These are phyloP conservation scores for Callipepla californica DNA, from an alignment of 2,113 vertebrate genomes.

Conservation along the genomic window DNA sequence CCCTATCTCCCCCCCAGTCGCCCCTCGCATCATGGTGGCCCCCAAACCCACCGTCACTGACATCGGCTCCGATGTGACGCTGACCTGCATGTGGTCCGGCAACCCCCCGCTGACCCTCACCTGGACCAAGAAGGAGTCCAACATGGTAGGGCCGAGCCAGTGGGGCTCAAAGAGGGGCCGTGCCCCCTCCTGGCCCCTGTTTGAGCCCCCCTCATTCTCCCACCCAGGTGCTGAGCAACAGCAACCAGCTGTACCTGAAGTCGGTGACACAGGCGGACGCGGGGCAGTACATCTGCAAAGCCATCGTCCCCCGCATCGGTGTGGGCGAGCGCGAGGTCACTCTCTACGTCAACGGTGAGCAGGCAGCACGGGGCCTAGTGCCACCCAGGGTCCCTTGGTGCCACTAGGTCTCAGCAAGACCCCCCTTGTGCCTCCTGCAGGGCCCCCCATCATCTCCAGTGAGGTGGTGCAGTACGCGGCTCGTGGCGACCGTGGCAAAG, in stretches of 20 bases:
- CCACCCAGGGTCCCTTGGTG: not conserved
- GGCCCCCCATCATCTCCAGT: constrained; percentile 95
- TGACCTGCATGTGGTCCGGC: constrained; percentile 95
- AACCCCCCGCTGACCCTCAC: constrained; percentile 95
- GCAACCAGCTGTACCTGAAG: constrained; percentile 93
- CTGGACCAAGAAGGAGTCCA: constrained; percentile 97
- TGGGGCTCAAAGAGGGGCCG: fast-evolving
- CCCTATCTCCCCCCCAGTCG: constrained; percentile 76
- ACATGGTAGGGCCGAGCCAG: constrained; percentile 83
- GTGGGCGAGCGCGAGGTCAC: constrained; percentile 93
- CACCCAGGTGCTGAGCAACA: constrained; percentile 93
- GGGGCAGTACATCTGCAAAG: constrained; percentile 94
- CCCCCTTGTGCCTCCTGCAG: constrained; percentile 49
- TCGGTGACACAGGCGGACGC: constrained; percentile 91
- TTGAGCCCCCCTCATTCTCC: fast-evolving
- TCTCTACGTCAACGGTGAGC: constrained; percentile 91
- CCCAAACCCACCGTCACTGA: constrained; percentile 90
- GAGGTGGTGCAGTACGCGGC: constrained; percentile 88
- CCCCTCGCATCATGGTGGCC: constrained; percentile 92
- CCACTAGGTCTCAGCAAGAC: not conserved
- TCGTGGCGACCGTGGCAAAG: constrained; percentile 90
- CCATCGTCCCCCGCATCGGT: constrained; percentile 95
- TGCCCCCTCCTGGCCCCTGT: not conserved
- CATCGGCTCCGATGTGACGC: constrained; percentile 90
- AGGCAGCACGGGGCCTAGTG: too few relatives aligned